Percentiles rank a stretch among this genome's conserved stretches.
Evolutionary conservation across 2,113 vertebrate species (phyloP).

Genomic region (Dascyllus trimaculatus): DNA sequence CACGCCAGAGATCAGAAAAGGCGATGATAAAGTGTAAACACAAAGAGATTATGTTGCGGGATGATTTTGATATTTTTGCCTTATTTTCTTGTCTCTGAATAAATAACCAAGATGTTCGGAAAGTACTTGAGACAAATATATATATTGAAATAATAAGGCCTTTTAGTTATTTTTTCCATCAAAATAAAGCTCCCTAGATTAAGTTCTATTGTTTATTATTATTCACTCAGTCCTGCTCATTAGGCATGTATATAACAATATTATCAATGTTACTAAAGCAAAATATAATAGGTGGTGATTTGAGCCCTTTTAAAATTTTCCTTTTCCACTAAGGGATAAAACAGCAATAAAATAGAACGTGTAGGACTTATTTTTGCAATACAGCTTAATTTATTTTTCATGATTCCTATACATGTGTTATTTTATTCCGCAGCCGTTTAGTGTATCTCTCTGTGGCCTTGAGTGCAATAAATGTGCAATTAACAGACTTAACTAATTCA

Average conservation of each 20-base stretch:
- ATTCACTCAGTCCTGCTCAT: not conserved
- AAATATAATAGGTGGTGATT: constrained; percentile 8
- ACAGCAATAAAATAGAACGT: constrained; percentile 38
- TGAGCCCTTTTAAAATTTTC: not conserved
- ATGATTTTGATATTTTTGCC: constrained; percentile 70
- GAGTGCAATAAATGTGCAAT: constrained; percentile 82
- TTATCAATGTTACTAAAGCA: not conserved
- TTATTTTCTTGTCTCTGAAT: constrained; percentile 62
- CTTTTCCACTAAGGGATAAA: constrained; percentile 24
- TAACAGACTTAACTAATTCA: constrained; percentile 85
- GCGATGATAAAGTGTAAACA: constrained; percentile 78
- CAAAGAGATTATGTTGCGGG: constrained; percentile 68
- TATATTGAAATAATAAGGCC: constrained; percentile 33
- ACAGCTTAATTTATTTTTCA: constrained; percentile 62
- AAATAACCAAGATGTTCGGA: constrained; percentile 59
- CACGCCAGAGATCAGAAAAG: constrained; percentile 78
- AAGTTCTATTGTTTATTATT: constrained; percentile 5
- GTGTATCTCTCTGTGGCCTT: constrained; percentile 72
- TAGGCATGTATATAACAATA: not conserved
- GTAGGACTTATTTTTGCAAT: constrained; percentile 20
- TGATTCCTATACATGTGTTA: constrained; percentile 50
- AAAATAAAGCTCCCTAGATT: constrained; percentile 30
- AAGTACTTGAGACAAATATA: constrained; percentile 42
- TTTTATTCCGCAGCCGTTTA: constrained; percentile 68
- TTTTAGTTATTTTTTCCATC: constrained; percentile 1